Evolutionary conservation across 2,113 vertebrate species (phyloP), one percentile per base, ranked within the genome.

Genomic region (Crotophaga sulcirostris): DNA sequence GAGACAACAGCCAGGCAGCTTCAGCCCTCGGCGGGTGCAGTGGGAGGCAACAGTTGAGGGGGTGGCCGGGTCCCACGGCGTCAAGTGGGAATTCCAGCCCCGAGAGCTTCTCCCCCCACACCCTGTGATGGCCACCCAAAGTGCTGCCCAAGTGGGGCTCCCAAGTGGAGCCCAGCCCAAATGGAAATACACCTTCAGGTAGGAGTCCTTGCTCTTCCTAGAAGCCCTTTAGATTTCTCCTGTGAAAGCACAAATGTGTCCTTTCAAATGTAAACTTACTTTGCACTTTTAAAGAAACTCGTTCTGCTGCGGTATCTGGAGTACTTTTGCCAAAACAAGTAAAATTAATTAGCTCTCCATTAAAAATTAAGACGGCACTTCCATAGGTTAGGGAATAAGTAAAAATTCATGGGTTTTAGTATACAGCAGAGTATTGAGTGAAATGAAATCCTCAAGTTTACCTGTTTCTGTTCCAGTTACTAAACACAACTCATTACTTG

Each of bases 1-100:
- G 73, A 87, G 80, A 72, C 86, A 90, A 21, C 26, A 95, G 76
- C 45, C 80, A 18, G 88, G 90, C 84, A 70, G 94, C 86, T 47
- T 12, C 78, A 60, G 88, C 82, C 68, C 67, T 78, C 2, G 5
- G 44, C 54, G 3, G 66, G 85, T 1, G 10, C 79, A 1, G 20
- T 33, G 40, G 70, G 44, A 62, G 21, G 54, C 89, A 79, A 40
- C 11, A 2, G 58, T 52, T 82, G 78, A 77, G 84, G 58, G 40
- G 67, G 82, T 2, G 26, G 62, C 42, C 1, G 3, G 55, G n/a
- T 76, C 68, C 25, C 0, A 47, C 36, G 34, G 78, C 45, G 0
- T 21, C 47, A 18, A 15, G 11, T 7, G 88, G 95, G 66, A 70
- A 81, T 77, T 79, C 78, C 86, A 45, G 55, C 51, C 69, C 74